Evolutionary conservation across 2,113 vertebrate genomes (phyloP), one percentile per base, ranked within the genome.

Genomic region (Smithornis capensis): DNA sequence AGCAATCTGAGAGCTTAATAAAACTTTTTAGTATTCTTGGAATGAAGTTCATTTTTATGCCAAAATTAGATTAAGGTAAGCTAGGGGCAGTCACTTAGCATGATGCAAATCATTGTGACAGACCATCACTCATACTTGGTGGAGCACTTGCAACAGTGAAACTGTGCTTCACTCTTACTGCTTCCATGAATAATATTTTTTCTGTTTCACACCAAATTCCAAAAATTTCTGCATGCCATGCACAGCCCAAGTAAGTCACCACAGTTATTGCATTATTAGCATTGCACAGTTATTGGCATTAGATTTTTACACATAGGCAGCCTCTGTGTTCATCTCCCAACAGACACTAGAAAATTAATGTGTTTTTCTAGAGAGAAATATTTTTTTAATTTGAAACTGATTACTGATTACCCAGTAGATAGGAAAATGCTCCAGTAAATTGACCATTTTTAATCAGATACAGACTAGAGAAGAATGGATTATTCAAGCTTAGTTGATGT

Each of bases 401-500:
- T 92, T 96, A 94, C 70, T 81, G 57, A 95, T 94, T 86, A 79
- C 91, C 94, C 19, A 70, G 64, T 63, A 88, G n/a, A 71, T 22
- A 89, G 50, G 84, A 89, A 94, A 94, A 79, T 57, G 73, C 38
- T 75, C 44, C 22, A 87, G 81, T 79, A 87, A 96, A 93, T 50
- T 73, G 90, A 64, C 94, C 27, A 85, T 89, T 95, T 96, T 93
- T 95, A 82, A 87, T 92, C 68, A 89, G 56, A 84, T 88, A 79
- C 69, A 82, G 87, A 62, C 77, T 90, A 68, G 25, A 67, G 35
- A 90, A 96, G 92, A 90, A 97, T 96, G 94, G 97, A 98, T 98
- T 98, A 96, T 49, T 98, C 96, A 97, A 97, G 95, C 96, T 98
- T 98, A 98, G 97, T 98, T 94, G 95, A 98, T 98, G 93, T 92